Evolutionary conservation across 2,888 invertebrate species (phyloP).

Genomic region (Pristionchus exspectatus): DNA sequence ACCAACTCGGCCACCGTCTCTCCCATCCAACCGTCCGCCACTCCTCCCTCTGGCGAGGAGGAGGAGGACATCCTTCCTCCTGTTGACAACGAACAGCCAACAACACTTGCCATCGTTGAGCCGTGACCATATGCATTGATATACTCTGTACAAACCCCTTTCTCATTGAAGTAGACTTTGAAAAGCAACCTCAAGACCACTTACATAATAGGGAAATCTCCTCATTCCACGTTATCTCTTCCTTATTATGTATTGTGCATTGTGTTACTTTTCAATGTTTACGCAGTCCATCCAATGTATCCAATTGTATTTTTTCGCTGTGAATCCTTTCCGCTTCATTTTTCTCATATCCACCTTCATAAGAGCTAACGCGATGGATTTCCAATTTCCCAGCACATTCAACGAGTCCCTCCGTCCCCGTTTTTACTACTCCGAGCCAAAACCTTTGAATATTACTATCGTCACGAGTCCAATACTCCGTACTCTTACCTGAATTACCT

Average conservation of each 20-base stretch:
- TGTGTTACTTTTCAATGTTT: no score
- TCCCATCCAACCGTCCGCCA: not conserved
- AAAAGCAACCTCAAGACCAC: no score
- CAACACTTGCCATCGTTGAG: not conserved
- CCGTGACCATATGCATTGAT: not conserved
- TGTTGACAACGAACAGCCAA: not conserved
- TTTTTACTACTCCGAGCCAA: not conserved
- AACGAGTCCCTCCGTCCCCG: not conserved
- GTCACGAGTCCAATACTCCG: not conserved
- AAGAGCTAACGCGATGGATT: not conserved
- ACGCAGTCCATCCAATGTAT: not conserved
- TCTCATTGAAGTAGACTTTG: not conserved
- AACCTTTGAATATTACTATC: not conserved
- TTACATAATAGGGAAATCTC: no score
- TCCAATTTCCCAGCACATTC: not conserved
- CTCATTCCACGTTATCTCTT: no score
- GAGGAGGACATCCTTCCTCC: not conserved
- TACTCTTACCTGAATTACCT: not conserved
- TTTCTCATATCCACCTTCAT: not conserved
- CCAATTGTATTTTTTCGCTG: not conserved
- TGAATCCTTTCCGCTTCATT: not conserved
- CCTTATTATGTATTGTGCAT: no score
- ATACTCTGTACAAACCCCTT: not conserved
- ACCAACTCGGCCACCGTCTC: conserved; percentile 22
- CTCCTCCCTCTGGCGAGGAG: not conserved